These are phyloP conservation scores for Python bivittatus DNA, from an alignment of 2,113 vertebrate genomes.

Conservation along the genomic window DNA sequence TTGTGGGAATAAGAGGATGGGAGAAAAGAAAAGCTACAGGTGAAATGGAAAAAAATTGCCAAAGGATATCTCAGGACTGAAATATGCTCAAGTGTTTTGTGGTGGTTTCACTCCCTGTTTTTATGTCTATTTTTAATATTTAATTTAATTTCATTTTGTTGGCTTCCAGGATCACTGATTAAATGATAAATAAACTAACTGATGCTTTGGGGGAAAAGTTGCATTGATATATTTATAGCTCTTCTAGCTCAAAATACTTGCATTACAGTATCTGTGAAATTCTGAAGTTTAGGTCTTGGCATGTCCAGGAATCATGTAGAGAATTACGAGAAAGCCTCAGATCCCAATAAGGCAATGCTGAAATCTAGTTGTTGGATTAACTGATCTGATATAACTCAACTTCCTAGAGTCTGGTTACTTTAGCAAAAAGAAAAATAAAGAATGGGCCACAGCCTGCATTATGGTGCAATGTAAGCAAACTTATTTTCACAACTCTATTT, in stretches of 20 bases:
- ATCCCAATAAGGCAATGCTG: neutral
- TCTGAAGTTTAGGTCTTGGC: neutral
- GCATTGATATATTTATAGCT: neutral
- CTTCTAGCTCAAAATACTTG: neutral
- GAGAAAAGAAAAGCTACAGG: neutral
- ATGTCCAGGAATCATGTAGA: no score
- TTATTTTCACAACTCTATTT: neutral
- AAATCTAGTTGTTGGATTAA: no score
- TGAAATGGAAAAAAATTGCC: conserved; percentile 19
- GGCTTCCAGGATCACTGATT: conserved; percentile 14
- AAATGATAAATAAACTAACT: conserved; percentile 1
- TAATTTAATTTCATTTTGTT: neutral
- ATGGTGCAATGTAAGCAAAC: neutral
- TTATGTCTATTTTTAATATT: neutral
- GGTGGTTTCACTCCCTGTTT: neutral
- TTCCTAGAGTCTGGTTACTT: neutral
- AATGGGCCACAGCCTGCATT: neutral
- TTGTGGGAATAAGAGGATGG: accelerated
- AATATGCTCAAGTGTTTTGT: conserved; percentile 11
- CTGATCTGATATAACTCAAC: neutral
- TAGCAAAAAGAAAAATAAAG: conserved; percentile 7
- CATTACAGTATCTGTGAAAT: neutral
- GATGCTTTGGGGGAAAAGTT: neutral
- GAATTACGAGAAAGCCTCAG: neutral
- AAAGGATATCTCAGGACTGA: conserved; percentile 9